Conservation (phyloP, 2,113 vertebrate species). For the Rhinoptilus africanus region DNA sequence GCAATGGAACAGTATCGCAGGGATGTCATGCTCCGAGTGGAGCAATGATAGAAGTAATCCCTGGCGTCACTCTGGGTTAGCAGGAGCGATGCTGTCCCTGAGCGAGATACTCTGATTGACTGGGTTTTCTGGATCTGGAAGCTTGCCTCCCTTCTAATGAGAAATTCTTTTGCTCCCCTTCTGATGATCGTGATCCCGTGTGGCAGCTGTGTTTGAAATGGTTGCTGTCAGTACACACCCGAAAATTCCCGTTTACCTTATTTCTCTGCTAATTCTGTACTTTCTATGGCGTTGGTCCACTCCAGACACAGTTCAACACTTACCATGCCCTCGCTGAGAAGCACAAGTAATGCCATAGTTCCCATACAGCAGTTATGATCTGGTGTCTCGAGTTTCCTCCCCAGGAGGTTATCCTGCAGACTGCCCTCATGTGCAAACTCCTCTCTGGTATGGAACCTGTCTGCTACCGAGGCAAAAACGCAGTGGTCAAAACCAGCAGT, state of each 20-base stretch:
- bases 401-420: background rate
- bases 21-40: fast-evolving
- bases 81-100: fast-evolving
- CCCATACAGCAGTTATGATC: fast-evolving
- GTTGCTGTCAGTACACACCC: background rate
- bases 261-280: background rate
- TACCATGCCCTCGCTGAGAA: background rate
- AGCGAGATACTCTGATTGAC: fast-evolving
- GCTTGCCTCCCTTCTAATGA: background rate
- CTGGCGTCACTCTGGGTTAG: fast-evolving
- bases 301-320: fast-evolving
- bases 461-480: fast-evolving
- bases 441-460: background rate
- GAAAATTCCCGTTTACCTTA: background rate
- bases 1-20: background rate
- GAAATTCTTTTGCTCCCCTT: background rate
- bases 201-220: background rate
- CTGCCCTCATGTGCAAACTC: background rate
- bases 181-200: background rate
- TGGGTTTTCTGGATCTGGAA: background rate
- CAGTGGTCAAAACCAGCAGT: fast-evolving
- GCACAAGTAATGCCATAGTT: fast-evolving
- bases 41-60: background rate
- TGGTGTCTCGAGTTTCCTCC: background rate
- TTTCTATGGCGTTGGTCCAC: fast-evolving